Base-by-base conservation (phyloP, 2,113 vertebrate genomes). In the Sander lucioperca region DNA sequence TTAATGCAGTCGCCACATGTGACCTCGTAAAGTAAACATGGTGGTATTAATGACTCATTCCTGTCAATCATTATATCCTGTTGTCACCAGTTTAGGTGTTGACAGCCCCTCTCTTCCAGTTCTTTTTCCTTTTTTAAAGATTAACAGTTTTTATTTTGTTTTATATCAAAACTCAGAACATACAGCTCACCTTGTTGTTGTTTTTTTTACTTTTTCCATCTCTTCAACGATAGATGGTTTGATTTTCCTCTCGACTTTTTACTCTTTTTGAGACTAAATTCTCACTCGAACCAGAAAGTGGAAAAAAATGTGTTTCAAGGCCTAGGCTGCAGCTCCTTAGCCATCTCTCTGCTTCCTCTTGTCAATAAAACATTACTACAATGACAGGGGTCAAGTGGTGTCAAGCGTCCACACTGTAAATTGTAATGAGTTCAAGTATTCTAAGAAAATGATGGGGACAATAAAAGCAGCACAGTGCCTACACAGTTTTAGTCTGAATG, bases 21-120 rank as follows among this genome's bases (percentile, higher is more conserved):
- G 39, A 73, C 53, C 67, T 6, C 1, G 2, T 47, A 6, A 13
- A 19, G 39, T 53, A 33, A 69, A 73, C 64, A 48, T 1, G 25
- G 11, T 45, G 30, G 45, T 30, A 3, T 14, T 5, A 39, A 39
- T 53, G 36, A 66, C 56, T 82, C 79, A 64, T 2, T 53, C 69
- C 43, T 8, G 79, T 86, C 69, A 79, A 74, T 77, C 67, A 68
- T 86, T 81, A 77, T 0, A 36, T 56, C n/a, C 47, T 0, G 65
- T 47, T 18, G 51, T 53, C 8, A 53, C 19, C 8, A 10, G 51
- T 53, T 53, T 21, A 53, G 18, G 19, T 8, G 18, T 19, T 53
- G 36, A n/a, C 70, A 45, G 23, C 16, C 36, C 6, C 36, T 39
- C 36, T 39, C 36, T 39, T 39, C 36, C 36, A 39, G 36, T 39